A percentile compares a stretch with the other conserved stretches of the same genome.
Conservation (phyloP, 1,140 invertebrate genomes). For the Sycophila sp. region DNA sequence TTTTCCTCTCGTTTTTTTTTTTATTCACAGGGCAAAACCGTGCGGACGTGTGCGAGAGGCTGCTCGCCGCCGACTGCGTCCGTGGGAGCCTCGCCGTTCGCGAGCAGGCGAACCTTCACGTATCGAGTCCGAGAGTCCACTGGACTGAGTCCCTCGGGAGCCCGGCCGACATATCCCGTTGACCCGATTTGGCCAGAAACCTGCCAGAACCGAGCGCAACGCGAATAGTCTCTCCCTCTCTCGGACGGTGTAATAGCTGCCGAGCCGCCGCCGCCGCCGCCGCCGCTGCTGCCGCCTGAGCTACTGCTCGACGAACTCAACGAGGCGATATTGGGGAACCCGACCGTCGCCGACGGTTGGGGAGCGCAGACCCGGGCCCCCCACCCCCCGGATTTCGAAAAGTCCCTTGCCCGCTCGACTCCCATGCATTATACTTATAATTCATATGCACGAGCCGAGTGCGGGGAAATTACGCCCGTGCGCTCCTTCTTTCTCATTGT, state of each 20-base stretch:
- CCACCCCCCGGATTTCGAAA: constrained; percentile 25
- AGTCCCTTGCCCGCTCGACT: too few relatives aligned
- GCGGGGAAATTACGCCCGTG: too few relatives aligned
- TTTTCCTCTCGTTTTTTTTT: too few relatives aligned
- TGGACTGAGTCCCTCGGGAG: constrained; percentile 11
- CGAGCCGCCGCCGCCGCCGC: background rate
- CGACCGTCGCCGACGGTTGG: background rate
- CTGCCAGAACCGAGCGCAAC: constrained; percentile 9
- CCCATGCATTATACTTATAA: too few relatives aligned
- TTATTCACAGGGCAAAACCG: constrained; percentile 18
- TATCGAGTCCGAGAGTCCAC: background rate
- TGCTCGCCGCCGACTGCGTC: background rate
- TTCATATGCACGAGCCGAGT: too few relatives aligned
- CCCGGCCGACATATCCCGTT: constrained; percentile 16
- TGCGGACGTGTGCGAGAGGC: too few relatives aligned
- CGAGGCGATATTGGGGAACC: too few relatives aligned
- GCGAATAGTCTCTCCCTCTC: constrained; percentile 5
- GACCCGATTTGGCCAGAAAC: constrained; percentile 32
- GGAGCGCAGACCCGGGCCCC: background rate
- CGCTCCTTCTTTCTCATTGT: too few relatives aligned
- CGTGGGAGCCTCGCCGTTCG: background rate
- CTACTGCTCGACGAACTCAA: background rate
- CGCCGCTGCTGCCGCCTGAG: background rate
- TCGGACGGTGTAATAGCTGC: background rate
- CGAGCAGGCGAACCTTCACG: background rate